Evolutionary conservation across 1,140 invertebrate genomes (phyloP), one percentile per base, ranked within the genome.

Genomic region (Caenorhabditis remanei): DNA sequence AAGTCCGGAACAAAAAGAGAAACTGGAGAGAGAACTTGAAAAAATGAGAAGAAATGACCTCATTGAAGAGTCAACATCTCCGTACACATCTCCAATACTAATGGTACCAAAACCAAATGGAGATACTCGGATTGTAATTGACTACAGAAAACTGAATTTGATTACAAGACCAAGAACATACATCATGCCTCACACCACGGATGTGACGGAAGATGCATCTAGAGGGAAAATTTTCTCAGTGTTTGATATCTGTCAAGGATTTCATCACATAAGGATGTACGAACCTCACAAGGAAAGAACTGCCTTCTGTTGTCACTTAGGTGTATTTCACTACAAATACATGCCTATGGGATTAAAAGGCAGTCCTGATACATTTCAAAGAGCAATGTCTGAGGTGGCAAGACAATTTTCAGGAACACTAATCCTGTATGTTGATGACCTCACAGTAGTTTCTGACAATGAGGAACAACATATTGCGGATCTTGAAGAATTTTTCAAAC

Each of bases 341-440:
- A 46, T 82, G 48, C 75, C 75, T 11, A 46, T 82, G 41, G 75
- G 75, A 82, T 16, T 82, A 21, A 82, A 82, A 48, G 32, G 41
- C 11, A 43, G 14, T 16, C 75, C 75, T 5, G 40, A 21, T 48
- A 82, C 48, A 21, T 82, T 82, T n/a, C 75, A 48, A n/a, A 46
- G 75, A 48, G n/a, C 48, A 13, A 82, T 82, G 75, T 40, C 7
- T 11, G 48, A 43, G 48, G 48, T 82, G 16, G n/a, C 14, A 48
- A 43, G 11, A 48, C 7, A 46, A n/a, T 43, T 50, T 19, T 82
- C 75, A 48, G 48, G 65, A 6, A 82, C n/a, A 48, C 41, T 48
- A 43, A 56, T 82, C 7, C 43, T 48, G 13, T 82, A 82, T 48
- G 41, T 82, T 6, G 75, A 82, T 82, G 75, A 82, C 21, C 21